Conservation (phyloP, 2,797 vertebrate species). For the Buceros bicornis region DNA sequence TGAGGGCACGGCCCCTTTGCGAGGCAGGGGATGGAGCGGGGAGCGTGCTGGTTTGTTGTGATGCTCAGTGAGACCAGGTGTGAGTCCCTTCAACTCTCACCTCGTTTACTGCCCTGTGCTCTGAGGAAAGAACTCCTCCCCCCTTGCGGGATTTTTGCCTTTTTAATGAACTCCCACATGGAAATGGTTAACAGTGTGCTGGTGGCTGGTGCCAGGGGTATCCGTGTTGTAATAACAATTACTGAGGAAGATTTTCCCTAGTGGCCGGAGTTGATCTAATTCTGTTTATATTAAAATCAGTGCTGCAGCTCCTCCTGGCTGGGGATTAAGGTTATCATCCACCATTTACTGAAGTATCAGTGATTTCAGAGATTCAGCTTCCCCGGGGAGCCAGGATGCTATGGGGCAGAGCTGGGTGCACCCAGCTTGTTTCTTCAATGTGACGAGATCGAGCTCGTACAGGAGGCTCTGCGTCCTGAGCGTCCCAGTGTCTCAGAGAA, state of each 20-base stretch:
- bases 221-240: background rate
- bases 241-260: background rate
- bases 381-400: background rate
- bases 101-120: fast-evolving
- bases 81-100: background rate
- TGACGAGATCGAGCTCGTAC: background rate
- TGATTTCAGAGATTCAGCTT: background rate
- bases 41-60: background rate
- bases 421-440: background rate
- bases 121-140: background rate
- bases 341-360: background rate
- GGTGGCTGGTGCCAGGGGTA: background rate
- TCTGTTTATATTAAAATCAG: background rate
- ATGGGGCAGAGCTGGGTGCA: background rate
- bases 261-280: background rate
- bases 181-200: background rate
- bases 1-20: background rate
- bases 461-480: background rate
- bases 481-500: background rate
- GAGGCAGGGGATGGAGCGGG: background rate
- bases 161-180: background rate
- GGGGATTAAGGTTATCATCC: background rate
- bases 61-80: background rate
- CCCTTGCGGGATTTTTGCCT: background rate
- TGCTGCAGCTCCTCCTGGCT: background rate